Evolutionary conservation across 2,797 vertebrate species (phyloP), one percentile per base, ranked within the genome.

Genomic region (Oceanodroma leucorhoa): DNA sequence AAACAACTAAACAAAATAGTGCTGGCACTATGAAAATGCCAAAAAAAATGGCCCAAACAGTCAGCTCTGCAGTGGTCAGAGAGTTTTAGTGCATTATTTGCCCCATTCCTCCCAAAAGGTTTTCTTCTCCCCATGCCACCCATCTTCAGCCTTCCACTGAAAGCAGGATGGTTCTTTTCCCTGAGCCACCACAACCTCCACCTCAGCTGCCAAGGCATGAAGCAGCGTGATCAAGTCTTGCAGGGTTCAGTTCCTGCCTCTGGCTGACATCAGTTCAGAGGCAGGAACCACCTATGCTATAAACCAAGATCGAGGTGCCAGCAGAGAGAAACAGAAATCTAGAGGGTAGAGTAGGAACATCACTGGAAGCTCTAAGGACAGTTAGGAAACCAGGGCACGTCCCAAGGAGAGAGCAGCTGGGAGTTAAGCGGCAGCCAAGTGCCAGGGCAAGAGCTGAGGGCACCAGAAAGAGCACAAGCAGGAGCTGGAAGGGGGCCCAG

Each of bases 201-300:
- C 14, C 50, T 38, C 51, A 55, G 62, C 26, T 75, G 82, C 14
- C 18, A 21, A 0, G 0, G 34, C 30, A 23, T 3, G 10, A 64
- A 57, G 14, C 5, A 0, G n/a, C 3, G 22, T 6, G 17, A 40
- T 29, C 45, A 18, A 36, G 26, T 22, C 46, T 23, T n/a, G 46
- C 13, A 27, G 26, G 45, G 40, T 48, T 40, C 71, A 46, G 46
- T 8, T 45, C 27, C 43, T 46, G 65, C 26, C 46, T 38, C n/a
- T 17, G 50, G 38, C 50, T 64, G 58, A 54, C 40, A 14, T 24
- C 32, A 14, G 32, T 38, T 77, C 71, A 54, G 58, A 69, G n/a
- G 27, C 19, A 61, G 32, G 75, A 85, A 40, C 27, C 9, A 41
- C 24, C 62, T 23, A 13, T 1, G 18, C 38, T 51, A 8, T 11